These are phyloP conservation scores for Bettongia penicillata DNA, from an alignment of 2,113 vertebrate genomes.

Conservation along the genomic window DNA sequence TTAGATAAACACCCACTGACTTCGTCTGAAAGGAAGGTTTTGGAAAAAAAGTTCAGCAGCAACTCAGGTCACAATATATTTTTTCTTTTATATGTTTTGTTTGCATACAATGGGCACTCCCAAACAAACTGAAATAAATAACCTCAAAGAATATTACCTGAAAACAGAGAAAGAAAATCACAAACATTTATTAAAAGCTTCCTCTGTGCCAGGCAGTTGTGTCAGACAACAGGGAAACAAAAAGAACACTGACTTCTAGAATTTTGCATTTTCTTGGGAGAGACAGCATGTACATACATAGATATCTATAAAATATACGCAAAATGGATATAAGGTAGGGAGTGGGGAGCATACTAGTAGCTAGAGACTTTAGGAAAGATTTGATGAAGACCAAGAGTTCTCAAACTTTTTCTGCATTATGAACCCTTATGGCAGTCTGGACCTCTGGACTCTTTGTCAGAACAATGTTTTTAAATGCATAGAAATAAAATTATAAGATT, in stretches of 20 bases:
- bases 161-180: not conserved
- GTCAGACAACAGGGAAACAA: not conserved
- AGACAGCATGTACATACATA: not conserved
- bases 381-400: not conserved
- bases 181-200: not conserved
- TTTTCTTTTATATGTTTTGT: not conserved
- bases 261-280: not conserved
- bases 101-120: not conserved
- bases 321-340: not conserved
- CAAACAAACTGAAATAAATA: not conserved
- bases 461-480: constrained; percentile 11
- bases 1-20: constrained; percentile 35
- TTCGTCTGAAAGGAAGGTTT: constrained; percentile 29
- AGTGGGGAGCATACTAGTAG: too few species aligned
- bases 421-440: not conserved
- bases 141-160: not conserved
- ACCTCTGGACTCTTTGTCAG: not conserved
- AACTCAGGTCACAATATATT: not conserved
- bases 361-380: not conserved
- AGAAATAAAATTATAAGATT: not conserved
- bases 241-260: not conserved
- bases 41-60: constrained; percentile 4
- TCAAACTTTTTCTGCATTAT: not conserved
- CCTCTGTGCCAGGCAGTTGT: not conserved
- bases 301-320: too few species aligned